Percentiles rank a stretch among this genome's conserved stretches.
phyloP scores from a whole-genome alignment of 2,797 vertebrate species.

The Podarcis siculus region DNA sequence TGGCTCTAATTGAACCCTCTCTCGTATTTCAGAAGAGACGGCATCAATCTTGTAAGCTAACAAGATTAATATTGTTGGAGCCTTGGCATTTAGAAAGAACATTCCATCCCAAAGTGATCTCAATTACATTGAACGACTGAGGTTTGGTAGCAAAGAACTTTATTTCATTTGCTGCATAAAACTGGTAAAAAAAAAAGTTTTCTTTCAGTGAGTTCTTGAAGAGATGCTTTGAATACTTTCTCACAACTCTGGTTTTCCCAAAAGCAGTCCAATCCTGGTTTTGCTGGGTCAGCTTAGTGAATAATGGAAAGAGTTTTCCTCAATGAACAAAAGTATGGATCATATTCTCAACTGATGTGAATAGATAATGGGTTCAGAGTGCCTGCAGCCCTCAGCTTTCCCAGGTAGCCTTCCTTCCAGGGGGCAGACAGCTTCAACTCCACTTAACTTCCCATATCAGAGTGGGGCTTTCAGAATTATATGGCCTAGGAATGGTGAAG shows the following conservation, averaged over 20 bases:
- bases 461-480: too few species aligned
- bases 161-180: slow-evolving; percentile 65
- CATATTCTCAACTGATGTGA: slow-evolving; percentile 48
- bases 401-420: too few species aligned
- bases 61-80: slow-evolving; percentile 71
- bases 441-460: too few species aligned
- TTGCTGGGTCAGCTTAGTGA: background rate
- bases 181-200: background rate
- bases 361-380: slow-evolving; percentile 44
- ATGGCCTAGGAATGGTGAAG: too few species aligned
- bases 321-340: slow-evolving; percentile 36
- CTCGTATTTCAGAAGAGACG: slow-evolving; percentile 62
- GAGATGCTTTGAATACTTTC: slow-evolving; percentile 8
- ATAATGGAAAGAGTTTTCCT: background rate
- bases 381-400: too few species aligned
- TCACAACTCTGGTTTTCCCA: background rate
- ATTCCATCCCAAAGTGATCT: slow-evolving; percentile 69
- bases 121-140: slow-evolving; percentile 70
- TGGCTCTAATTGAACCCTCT: slow-evolving; percentile 70
- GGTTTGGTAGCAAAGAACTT: slow-evolving; percentile 53
- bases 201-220: slow-evolving; percentile 26
- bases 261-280: background rate
- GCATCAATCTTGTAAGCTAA: slow-evolving; percentile 72
- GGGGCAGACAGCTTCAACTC: too few species aligned
- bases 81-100: slow-evolving; percentile 70